Percentiles rank a stretch among this genome's conserved stretches.
Evolutionary conservation across 2,113 vertebrate genomes (phyloP).

Genomic region (Lathamus discolor): DNA sequence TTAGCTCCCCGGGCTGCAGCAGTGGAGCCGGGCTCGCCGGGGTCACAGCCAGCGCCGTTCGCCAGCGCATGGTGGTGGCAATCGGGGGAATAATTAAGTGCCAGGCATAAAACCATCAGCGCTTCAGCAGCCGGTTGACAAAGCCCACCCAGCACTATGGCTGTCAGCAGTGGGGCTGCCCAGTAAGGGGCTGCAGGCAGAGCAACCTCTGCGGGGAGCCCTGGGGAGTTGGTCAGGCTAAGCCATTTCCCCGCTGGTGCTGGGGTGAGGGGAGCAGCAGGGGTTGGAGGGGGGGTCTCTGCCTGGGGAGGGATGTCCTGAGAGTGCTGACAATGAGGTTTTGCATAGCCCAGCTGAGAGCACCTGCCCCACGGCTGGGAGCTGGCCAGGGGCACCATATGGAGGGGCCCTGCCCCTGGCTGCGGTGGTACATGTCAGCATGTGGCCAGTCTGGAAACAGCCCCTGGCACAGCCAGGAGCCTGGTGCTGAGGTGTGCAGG

Average conservation of each 20-base stretch:
- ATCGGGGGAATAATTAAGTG: not conserved
- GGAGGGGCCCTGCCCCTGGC: not conserved
- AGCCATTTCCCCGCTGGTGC: accelerated
- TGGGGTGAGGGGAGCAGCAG: not conserved
- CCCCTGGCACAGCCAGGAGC: accelerated
- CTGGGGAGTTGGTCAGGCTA: not conserved
- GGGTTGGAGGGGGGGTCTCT: not conserved
- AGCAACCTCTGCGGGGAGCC: not conserved
- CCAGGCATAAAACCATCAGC: constrained; percentile 8
- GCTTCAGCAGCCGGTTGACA: not conserved
- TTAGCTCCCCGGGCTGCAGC: constrained; percentile 3
- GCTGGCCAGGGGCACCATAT: not conserved
- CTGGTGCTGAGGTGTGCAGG: not conserved
- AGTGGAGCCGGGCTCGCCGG: not conserved
- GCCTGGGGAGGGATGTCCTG: not conserved
- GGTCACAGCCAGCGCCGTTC: constrained; percentile 15
- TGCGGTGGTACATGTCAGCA: accelerated
- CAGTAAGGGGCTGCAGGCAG: accelerated
- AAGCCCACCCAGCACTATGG: not conserved
- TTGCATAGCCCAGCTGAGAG: not conserved
- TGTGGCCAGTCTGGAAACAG: not conserved
- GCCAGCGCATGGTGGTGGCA: not conserved
- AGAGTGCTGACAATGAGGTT: not conserved
- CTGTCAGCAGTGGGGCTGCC: not conserved
- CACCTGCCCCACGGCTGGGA: constrained; percentile 23